Conservation (phyloP, 2,888 invertebrate genomes). For the Amitus sp. region DNA sequence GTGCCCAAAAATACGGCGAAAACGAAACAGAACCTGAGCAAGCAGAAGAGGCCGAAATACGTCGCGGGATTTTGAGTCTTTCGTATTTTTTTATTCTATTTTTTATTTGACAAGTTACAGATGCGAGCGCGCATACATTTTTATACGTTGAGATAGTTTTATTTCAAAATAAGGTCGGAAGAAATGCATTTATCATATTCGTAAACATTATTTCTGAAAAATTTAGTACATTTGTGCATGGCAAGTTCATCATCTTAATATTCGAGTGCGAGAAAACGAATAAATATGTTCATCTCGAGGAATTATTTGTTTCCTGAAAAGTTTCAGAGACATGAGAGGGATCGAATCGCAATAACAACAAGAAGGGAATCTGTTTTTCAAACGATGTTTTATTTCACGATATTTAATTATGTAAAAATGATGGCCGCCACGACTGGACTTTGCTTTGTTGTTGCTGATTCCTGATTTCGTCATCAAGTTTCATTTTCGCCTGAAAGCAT, state of each 20-base stretch:
- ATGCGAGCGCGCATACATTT: neutral
- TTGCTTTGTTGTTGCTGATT: constrained; percentile 58
- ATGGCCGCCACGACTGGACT: constrained; percentile 55
- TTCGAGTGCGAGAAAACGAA: too few species aligned
- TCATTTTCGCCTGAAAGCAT: constrained; percentile 56
- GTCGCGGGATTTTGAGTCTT: constrained; percentile 45
- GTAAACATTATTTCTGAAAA: neutral
- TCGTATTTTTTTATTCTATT: constrained; percentile 9
- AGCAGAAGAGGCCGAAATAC: constrained; percentile 39
- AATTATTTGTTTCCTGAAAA: too few species aligned
- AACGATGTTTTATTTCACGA: neutral
- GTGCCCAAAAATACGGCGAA: constrained; percentile 49
- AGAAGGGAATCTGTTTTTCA: neutral
- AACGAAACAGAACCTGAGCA: constrained; percentile 30
- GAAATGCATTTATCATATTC: too few species aligned
- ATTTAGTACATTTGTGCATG: too few species aligned
- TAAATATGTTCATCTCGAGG: neutral
- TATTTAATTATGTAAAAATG: constrained; percentile 50
- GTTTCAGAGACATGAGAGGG: too few species aligned
- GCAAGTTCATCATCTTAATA: too few species aligned
- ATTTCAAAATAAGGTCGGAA: too few species aligned
- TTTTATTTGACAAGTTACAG: constrained; percentile 3
- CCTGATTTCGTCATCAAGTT: too few species aligned
- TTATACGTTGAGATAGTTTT: neutral
- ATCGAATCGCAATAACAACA: too few species aligned